Evolutionary conservation across 2,797 vertebrate genomes (phyloP).

Genomic region (Notamacropus eugenii): DNA sequence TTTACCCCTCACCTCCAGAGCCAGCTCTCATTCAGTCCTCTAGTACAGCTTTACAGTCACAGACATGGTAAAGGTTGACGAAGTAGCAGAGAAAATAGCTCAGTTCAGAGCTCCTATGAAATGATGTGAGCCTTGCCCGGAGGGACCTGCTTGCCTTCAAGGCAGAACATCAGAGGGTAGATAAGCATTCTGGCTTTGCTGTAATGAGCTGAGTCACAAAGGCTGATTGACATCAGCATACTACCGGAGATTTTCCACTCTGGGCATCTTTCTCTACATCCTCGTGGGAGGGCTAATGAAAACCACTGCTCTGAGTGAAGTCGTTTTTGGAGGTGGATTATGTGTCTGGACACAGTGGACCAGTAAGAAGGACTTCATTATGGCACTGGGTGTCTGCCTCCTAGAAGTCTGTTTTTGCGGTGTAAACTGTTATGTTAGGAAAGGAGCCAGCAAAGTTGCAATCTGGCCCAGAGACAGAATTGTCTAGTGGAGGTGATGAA

Average conservation of each 20-base stretch:
- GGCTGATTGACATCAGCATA: not conserved
- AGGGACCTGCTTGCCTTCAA: constrained; percentile 35
- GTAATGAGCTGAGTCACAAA: not conserved
- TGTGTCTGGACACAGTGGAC: not conserved
- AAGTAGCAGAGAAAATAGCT: not conserved
- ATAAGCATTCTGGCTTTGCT: not conserved
- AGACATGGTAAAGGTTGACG: constrained; percentile 15
- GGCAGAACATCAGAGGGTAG: not conserved
- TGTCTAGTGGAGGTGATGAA: constrained; percentile 68
- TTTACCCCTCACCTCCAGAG: constrained; percentile 46
- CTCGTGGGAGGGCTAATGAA: not conserved
- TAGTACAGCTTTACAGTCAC: constrained; percentile 22
- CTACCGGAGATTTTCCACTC: not conserved
- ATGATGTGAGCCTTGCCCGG: constrained; percentile 44
- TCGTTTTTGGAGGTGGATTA: constrained; percentile 31
- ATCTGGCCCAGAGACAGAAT: constrained; percentile 48
- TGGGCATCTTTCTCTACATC: not conserved
- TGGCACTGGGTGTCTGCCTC: constrained; percentile 47
- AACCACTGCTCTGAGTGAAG: not conserved
- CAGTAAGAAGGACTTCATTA: constrained; percentile 18
- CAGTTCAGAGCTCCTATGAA: constrained; percentile 18
- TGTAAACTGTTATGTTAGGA: constrained; percentile 54
- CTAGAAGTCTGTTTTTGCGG: constrained; percentile 42
- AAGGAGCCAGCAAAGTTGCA: constrained; percentile 46
- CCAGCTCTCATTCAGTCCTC: constrained; percentile 26